phyloP scores from a whole-genome alignment of 2,888 invertebrate genomes.

The Chalcis sispes region DNA sequence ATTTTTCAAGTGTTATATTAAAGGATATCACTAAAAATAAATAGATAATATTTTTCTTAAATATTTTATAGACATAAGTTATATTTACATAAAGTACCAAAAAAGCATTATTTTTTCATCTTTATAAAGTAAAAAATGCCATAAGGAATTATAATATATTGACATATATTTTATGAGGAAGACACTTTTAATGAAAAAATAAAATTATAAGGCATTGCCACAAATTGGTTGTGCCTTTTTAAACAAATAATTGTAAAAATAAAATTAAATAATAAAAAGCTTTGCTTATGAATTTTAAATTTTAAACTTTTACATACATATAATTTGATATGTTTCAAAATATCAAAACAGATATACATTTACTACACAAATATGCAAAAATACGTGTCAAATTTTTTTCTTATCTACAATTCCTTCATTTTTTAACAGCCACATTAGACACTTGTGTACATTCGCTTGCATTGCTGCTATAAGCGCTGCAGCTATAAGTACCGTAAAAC shows the following conservation, averaged over 20 bases:
- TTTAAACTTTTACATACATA: slow-evolving; percentile 34
- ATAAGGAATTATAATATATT: slow-evolving; percentile 44
- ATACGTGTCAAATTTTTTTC: slow-evolving; percentile 41
- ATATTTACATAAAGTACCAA: slow-evolving; percentile 55
- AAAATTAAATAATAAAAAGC: slow-evolving; percentile 44
- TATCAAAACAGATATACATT: slow-evolving; percentile 42
- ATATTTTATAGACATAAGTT: slow-evolving; percentile 51
- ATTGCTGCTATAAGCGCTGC: slow-evolving; percentile 11
- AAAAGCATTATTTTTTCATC: slow-evolving; percentile 47
- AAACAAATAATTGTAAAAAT: slow-evolving; percentile 40
- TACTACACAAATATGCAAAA: slow-evolving; percentile 48
- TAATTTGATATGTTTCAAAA: slow-evolving; percentile 48
- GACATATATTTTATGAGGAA: slow-evolving; percentile 44
- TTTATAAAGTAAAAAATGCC: slow-evolving; percentile 49
- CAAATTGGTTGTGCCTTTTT: slow-evolving; percentile 30
- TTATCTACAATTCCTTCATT: slow-evolving; percentile 49
- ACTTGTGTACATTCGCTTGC: slow-evolving; percentile 43
- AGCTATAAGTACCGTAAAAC: slow-evolving; percentile 40
- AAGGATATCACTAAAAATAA: slow-evolving; percentile 43
- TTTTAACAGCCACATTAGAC: slow-evolving; percentile 45
- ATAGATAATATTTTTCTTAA: slow-evolving; percentile 48
- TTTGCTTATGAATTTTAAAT: slow-evolving; percentile 48
- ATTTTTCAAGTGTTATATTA: slow-evolving; percentile 35
- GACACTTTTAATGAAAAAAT: slow-evolving; percentile 45
- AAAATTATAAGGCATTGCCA: slow-evolving; percentile 32